phyloP scores from a whole-genome alignment of 1,140 invertebrate species.

The Coptotermes formosanus region DNA sequence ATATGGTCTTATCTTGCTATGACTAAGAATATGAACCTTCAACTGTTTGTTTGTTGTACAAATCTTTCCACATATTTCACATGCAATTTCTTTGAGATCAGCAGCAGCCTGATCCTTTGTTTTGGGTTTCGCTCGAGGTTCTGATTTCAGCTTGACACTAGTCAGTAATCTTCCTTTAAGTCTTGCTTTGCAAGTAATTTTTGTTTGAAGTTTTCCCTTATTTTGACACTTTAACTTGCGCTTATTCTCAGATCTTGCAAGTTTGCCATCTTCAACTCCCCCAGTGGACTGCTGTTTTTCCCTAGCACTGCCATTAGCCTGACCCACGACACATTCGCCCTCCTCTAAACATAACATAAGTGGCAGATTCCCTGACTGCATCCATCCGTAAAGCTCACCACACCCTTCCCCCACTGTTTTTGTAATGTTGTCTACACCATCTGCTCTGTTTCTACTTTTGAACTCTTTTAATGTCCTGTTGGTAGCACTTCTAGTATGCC shows the following conservation, averaged over 20 bases:
- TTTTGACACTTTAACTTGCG: not conserved
- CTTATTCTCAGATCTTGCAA: not conserved
- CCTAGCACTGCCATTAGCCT: not conserved
- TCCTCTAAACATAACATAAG: conserved; percentile 6
- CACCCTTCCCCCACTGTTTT: not conserved
- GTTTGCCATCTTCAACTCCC: not conserved
- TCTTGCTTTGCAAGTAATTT: not conserved
- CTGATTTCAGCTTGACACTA: not conserved
- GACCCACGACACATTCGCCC: not conserved
- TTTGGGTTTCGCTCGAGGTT: not conserved
- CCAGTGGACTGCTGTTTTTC: not conserved
- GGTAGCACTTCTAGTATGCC: not conserved
- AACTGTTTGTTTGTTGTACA: conserved; percentile 52
- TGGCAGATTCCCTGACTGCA: not conserved
- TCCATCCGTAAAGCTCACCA: not conserved
- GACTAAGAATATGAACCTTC: conserved; percentile 50
- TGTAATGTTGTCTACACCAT: not conserved
- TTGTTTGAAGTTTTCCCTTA: not conserved
- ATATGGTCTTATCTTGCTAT: conserved; percentile 51
- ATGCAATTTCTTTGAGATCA: not conserved
- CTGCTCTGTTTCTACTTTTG: not conserved
- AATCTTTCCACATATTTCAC: conserved; percentile 38
- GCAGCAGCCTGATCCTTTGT: conserved; percentile 17
- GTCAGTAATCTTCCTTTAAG: not conserved
- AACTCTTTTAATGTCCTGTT: conserved; percentile 13